Base-by-base conservation (phyloP, 2,797 vertebrate genomes). In the Enteromius anoplus region DNA sequence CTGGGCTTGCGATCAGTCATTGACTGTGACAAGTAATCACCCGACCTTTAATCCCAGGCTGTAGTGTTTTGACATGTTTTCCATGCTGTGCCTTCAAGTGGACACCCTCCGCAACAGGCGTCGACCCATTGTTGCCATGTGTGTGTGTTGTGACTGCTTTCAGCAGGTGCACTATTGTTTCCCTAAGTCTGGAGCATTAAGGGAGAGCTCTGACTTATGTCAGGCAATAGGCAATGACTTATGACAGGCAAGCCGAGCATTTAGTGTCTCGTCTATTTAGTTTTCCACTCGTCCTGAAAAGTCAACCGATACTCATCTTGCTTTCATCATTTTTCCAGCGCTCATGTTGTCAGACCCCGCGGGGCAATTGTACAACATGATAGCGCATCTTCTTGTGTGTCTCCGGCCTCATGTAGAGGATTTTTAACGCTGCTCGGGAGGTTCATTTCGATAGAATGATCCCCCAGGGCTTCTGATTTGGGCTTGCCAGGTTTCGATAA, bases 401-500 rank as follows among this genome's bases (percentile, higher is more conserved):
- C 64, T 85, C 90, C 90, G 88, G 93, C 82, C 87, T 93, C 90
- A 92, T 78, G 86, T 55, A 85, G 70, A 89, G 85, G 84, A 92
- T 90, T 89, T 64, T 73, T 90, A 88, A 88, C 81, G 82, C 92
- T 89, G 89, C 88, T 86, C 7, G 88, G 91, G 91, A 91, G 92
- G 89, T 90, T 93, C 90, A 86, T 91, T 83, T 53, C 85, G 83
- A 92, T 85, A 49, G 82, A 88, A 86, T 89, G 91, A 90, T 93
- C 90, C 91, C 91, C 42, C 80, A 85, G 87, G 91, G 89, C 91
- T 90, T 92, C 89, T 91, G 88, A 92, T 91, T 89, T 88, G 86
- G 87, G 86, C 92, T 89, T 94, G 93, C 92, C 92, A 92, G 92
- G 94, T 93, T 95, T 95, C 90, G 89, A 92, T 93, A 87, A 72